phyloP scores from a whole-genome alignment of 2,113 vertebrate genomes.

The Eudyptes chrysolophus region DNA sequence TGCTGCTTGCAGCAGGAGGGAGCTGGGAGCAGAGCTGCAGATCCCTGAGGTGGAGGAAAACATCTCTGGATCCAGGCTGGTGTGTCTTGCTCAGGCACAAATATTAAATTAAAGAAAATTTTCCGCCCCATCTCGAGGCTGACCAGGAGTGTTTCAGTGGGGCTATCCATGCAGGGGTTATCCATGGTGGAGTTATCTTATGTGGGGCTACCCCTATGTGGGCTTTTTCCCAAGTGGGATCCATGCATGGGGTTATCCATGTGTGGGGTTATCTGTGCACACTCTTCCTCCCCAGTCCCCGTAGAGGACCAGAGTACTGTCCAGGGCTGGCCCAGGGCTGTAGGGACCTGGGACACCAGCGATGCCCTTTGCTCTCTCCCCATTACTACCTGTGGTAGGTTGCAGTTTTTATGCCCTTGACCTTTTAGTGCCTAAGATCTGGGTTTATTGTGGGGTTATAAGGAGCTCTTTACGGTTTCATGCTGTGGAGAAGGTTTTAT shows the following conservation, averaged over 20 bases:
- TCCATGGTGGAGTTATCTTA: not conserved
- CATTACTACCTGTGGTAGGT: not conserved
- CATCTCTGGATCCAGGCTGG: not conserved
- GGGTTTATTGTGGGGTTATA: not conserved
- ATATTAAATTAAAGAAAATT: not conserved
- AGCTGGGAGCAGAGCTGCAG: not conserved
- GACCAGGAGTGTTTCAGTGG: not conserved
- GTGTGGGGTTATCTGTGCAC: accelerated
- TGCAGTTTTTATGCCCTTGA: not conserved
- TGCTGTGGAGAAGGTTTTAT: not conserved
- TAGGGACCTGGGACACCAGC: not conserved
- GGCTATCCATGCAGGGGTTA: not conserved
- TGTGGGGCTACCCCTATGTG: not conserved
- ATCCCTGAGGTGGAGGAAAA: not conserved
- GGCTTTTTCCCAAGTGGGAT: not conserved
- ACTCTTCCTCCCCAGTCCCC: not conserved
- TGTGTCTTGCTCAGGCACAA: not conserved
- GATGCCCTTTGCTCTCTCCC: not conserved
- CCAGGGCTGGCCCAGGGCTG: not conserved
- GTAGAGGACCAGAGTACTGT: not conserved
- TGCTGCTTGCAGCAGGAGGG: not conserved
- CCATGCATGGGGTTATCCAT: not conserved
- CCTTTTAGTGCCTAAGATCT: not conserved
- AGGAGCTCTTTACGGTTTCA: not conserved
- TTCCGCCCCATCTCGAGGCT: not conserved